Percentiles rank a stretch among this genome's conserved stretches.
phyloP scores from a whole-genome alignment of 2,888 invertebrate genomes.

The Dasysyrphus tricinctus region DNA sequence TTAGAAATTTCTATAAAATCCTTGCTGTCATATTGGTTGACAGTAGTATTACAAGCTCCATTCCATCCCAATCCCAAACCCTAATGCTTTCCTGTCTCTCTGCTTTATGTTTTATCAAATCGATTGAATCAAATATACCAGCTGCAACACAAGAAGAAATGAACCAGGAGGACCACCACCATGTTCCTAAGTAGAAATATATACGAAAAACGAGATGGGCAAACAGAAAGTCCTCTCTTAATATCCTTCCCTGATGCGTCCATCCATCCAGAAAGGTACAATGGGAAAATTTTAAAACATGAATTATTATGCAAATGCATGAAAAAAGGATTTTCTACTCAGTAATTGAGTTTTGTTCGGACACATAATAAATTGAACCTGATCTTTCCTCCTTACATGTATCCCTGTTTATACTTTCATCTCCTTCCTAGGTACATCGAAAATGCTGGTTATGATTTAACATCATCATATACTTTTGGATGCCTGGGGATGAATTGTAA shows the following conservation, averaged over 20 bases:
- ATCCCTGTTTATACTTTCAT: not conserved
- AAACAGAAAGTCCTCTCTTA: not conserved
- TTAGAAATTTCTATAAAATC: slow-evolving; percentile 63
- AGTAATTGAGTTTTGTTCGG: slow-evolving; percentile 69
- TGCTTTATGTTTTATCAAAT: slow-evolving; percentile 14
- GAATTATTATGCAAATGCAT: slow-evolving; percentile 75
- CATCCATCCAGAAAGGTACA: slow-evolving; percentile 8
- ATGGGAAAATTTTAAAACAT: slow-evolving; percentile 52
- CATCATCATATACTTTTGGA: not conserved
- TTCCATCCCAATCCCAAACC: not conserved
- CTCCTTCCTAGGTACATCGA: not conserved
- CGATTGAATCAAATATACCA: slow-evolving; percentile 47
- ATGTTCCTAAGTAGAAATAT: not conserved
- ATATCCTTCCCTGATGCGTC: not conserved
- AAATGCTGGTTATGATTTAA: slow-evolving; percentile 1
- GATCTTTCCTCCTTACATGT: slow-evolving; percentile 28
- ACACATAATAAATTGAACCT: slow-evolving; percentile 63
- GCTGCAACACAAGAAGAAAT: slow-evolving; percentile 22
- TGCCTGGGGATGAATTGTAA: slow-evolving; percentile 33
- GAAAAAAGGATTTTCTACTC: slow-evolving; percentile 71
- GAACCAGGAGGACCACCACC: not conserved
- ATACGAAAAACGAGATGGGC: not conserved
- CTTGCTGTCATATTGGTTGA: slow-evolving; percentile 60
- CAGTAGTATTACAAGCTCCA: slow-evolving; percentile 45
- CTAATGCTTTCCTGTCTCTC: not conserved